phyloP scores from a whole-genome alignment of 30 jellyfish, hydroid and myxozoan species.

The Chironex yamaguchii region DNA sequence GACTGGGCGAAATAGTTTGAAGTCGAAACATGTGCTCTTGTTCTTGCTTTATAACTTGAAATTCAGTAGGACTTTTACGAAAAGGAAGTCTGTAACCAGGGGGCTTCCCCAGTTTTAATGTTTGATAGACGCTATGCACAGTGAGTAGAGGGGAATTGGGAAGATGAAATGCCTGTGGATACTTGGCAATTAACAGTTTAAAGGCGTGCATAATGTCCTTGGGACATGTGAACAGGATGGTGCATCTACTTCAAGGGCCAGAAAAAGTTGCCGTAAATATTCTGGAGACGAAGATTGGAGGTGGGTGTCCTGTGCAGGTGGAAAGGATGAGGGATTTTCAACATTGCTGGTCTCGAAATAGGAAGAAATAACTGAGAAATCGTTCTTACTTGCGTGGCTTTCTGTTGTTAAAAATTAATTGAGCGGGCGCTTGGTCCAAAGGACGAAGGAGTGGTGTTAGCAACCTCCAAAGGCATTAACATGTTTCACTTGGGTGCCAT shows the following conservation, averaged over 20 bases:
- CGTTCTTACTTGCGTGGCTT: too few relatives aligned
- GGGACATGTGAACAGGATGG: slow-evolving; percentile 52
- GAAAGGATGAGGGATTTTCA: slow-evolving; percentile 14
- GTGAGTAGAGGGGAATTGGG: slow-evolving; percentile 48
- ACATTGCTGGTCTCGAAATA: not conserved
- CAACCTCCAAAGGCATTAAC: slow-evolving; percentile 17
- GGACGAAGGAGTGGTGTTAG: not conserved
- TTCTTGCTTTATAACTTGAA: slow-evolving; percentile 38
- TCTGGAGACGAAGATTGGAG: not conserved
- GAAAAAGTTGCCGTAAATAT: not conserved
- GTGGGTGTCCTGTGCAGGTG: not conserved
- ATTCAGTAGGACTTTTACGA: slow-evolving; percentile 44
- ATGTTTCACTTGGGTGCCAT: not conserved
- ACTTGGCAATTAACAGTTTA: slow-evolving; percentile 1
- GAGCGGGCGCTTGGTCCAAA: not conserved
- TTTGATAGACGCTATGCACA: slow-evolving; percentile 35
- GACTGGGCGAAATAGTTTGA: slow-evolving; percentile 34
- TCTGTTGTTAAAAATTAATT: too few relatives aligned
- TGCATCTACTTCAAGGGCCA: slow-evolving; percentile 31
- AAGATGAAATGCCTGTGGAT: slow-evolving; percentile 48
- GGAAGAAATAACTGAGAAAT: not conserved
- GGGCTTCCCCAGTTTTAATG: slow-evolving; percentile 53
- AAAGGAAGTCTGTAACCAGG: slow-evolving; percentile 58
- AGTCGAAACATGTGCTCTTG: slow-evolving; percentile 40
- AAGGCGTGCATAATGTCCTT: not conserved